Evolutionary conservation across 2,113 vertebrate genomes (phyloP), one percentile per base, ranked within the genome.

Genomic region (Chelonoidis abingdonii): DNA sequence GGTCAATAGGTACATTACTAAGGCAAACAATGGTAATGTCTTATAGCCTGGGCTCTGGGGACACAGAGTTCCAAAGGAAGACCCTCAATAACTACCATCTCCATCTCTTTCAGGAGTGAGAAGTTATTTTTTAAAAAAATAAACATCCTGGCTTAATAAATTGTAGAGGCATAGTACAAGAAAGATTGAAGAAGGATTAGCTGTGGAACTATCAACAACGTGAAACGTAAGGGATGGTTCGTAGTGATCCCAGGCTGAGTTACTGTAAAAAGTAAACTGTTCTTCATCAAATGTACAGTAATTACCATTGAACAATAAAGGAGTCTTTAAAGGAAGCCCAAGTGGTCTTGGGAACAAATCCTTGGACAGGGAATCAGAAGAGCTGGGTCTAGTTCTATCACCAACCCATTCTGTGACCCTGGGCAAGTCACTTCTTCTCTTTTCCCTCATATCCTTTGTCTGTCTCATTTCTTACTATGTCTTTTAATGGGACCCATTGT

Each of bases 141-240:
- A 31, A 22, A 12, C 86, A 31, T 59, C 13, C 5, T 80, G 0
- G 0, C 76, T 16, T 27, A 7, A 41, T 50, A 56, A 5, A 2
- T 49, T 7, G 5, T 6, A 24, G 29, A 83, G 62, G 86, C 86
- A 62, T 31, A 17, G 50, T 84, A 10, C 0, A 2, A 84, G 10
- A 87, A 92, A 9, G 9, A 50, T 41, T 83, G 49, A 3, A 5
- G 6, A 0, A 38, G 9, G 24, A 41, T 31, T 27, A 80, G 84
- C 44, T 47, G 62, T 49, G 65, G 29, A 38, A 87, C 44, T 75
- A 24, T 4, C 49, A 84, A 10, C 80, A 53, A 80, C 53, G 14
- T 72, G 22, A 88, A 91, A 25, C 83, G 35, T 44, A 81, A 93
- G 53, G 22, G 11, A 78, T 47, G 41, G 25, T 47, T 44, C 52